Evolutionary conservation across 2,888 invertebrate species (phyloP), one percentile per base, ranked within the genome.

Genomic region (Arctia plantaginis): DNA sequence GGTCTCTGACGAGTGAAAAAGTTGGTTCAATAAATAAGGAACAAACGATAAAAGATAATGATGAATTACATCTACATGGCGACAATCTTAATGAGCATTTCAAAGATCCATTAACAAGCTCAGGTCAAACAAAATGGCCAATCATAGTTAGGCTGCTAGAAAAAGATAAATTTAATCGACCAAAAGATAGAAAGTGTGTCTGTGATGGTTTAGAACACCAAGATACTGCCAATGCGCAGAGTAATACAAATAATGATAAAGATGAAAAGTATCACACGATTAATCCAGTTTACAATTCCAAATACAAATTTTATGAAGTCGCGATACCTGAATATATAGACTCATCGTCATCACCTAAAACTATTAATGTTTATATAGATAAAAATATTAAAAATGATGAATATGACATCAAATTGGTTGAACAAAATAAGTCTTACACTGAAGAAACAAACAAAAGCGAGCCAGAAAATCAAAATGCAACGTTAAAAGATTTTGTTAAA

Each of bases 1-100:
- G 85, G 84, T 51, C 80, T 0, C 30, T 83, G 0, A 75, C 75
- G 3, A 67, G 66, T 66, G 74, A 75, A 35, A 66, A 69, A 27
- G 41, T 69, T 47, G 13, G 27, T 41, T 6, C 35, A 13, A 13
- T 12, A 55, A 20, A 35, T n/a, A 1, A 35, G 13, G n/a, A 20
- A 67, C 33, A 30, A 20, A 35, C 8, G 35, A 33, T 15, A 18
- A 30, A n/a, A 33, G 35, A n/a, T 69, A n/a, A 69, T 35, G 12
- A n/a, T 7, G 33, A n/a, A 18, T 3, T 18, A n/a, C 1, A 13
- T 12, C 35, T 20, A 1, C 1, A 13, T 35, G 3, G 39, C 6
- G n/a, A n/a, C 1, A 35, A 69, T 2, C 0, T 4, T 27, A 55
- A 39, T 69, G 0, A 55, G n/a, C 23, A n/a, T 12, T 7, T 7